A percentile compares a stretch with the other conserved stretches of the same genome.
Evolutionary conservation across 37 sponge, comb jelly and placozoan genomes (phyloP).

Genomic region (Diacarnus erythraeanus): DNA sequence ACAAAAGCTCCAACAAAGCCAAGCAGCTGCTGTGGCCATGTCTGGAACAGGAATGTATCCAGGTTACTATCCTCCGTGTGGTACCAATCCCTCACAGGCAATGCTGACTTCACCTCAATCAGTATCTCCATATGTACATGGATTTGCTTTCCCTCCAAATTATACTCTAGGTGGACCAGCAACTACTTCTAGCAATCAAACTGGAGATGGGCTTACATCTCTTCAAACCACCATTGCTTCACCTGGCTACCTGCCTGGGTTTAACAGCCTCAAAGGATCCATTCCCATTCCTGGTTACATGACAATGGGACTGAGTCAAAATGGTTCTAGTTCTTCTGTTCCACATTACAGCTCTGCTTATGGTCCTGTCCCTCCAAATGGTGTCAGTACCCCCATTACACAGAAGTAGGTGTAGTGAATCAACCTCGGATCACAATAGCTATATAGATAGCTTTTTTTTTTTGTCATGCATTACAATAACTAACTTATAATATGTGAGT

Average conservation of each 20-base stretch:
- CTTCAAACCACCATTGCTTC: conserved; percentile 1
- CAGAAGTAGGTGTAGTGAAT: conserved; percentile 2
- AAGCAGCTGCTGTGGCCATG: background rate
- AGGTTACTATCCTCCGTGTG: background rate
- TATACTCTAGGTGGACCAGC: background rate
- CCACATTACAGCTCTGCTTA: background rate
- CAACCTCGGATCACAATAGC: too few species aligned
- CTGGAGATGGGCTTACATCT: background rate
- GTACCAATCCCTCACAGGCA: background rate
- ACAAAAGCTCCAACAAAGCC: conserved; percentile 31
- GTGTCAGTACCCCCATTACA: background rate
- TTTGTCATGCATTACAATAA: too few species aligned
- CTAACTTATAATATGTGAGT: too few species aligned
- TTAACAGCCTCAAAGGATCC: conserved; percentile 1
- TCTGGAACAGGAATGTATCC: conserved; percentile 13
- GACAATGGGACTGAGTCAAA: background rate
- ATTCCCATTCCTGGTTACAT: background rate
- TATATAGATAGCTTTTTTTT: too few species aligned
- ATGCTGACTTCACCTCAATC: conserved; percentile 21
- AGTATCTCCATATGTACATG: conserved; percentile 20
- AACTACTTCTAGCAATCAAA: background rate
- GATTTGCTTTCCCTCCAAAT: conserved; percentile 18
- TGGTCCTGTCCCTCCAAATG: background rate
- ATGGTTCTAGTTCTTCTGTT: background rate
- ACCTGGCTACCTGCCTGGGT: background rate